Evolutionary conservation across 2,797 vertebrate species (phyloP).

Genomic region (Coccyzus lansbergi): DNA sequence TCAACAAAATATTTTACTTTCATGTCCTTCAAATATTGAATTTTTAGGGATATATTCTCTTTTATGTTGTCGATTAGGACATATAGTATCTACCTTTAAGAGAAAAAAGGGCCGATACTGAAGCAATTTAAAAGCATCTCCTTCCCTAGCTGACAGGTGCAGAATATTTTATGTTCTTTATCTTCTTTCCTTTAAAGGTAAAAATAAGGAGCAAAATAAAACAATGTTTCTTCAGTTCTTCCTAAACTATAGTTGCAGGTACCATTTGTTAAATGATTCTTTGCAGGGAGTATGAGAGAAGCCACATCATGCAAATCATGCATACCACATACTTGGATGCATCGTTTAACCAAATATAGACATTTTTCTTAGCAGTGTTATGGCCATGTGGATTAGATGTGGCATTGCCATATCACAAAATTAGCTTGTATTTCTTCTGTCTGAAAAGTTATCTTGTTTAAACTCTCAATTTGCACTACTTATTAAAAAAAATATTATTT

Average conservation of each 20-base stretch:
- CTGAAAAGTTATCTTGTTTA: not conserved
- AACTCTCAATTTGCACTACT: not conserved
- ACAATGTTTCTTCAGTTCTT: not conserved
- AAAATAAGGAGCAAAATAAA: not conserved
- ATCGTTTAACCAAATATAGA: not conserved
- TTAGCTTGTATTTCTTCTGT: not conserved
- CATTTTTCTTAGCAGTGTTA: not conserved
- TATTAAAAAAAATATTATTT: not conserved
- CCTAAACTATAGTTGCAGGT: not conserved
- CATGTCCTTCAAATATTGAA: not conserved
- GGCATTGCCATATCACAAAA: not conserved
- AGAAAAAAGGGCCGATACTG: not conserved
- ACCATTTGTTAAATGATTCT: slow-evolving; percentile 8
- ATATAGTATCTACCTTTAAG: not conserved
- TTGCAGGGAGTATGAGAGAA: not conserved
- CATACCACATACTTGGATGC: not conserved
- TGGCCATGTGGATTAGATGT: not conserved
- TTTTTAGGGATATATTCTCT: not conserved
- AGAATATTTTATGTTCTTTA: not conserved
- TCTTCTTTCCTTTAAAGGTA: not conserved
- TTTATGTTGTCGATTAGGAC: not conserved
- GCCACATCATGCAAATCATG: not conserved
- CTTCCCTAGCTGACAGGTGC: not conserved
- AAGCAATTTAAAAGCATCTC: not conserved
- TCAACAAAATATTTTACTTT: not conserved